Percentiles rank a stretch among this genome's conserved stretches.
These are phyloP conservation scores for Sialis fuliginosa DNA, from an alignment of 2,888 invertebrate species.

Conservation along the genomic window DNA sequence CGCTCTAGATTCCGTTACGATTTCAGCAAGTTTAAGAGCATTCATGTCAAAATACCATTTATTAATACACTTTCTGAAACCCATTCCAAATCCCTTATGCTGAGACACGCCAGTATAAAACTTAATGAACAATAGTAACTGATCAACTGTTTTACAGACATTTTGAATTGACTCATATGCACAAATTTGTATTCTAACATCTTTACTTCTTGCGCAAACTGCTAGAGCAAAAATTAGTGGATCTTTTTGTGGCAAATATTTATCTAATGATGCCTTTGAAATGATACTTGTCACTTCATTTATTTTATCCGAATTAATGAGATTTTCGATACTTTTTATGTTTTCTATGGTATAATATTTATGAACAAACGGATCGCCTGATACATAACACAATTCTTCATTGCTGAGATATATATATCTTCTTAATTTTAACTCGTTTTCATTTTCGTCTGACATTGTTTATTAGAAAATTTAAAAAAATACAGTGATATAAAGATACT, in stretches of 20 bases:
- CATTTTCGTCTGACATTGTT: background rate
- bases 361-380: constrained; percentile 16
- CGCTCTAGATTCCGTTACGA: constrained; percentile 40
- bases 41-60: constrained; percentile 46
- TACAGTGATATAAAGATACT: too few relatives aligned
- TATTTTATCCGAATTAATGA: constrained; percentile 4
- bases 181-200: constrained; percentile 26
- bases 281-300: background rate
- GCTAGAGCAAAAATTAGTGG: constrained; percentile 2
- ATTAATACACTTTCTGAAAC: constrained; percentile 41
- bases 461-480: background rate
- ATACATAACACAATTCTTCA: constrained; percentile 14
- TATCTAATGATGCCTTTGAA: background rate
- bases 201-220: constrained; percentile 1
- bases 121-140: constrained; percentile 19
- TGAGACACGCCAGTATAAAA: constrained; percentile 10
- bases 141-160: constrained; percentile 41
- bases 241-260: constrained; percentile 1
- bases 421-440: constrained; percentile 14
- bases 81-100: constrained; percentile 34
- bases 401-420: constrained; percentile 17
- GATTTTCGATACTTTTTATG: constrained; percentile 6
- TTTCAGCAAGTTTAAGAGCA: constrained; percentile 40
- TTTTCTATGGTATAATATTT: constrained; percentile 10
- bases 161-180: constrained; percentile 33